Evolutionary conservation across 2,797 vertebrate species (phyloP).

Genomic region (Hyperoplus lanceolatus): DNA sequence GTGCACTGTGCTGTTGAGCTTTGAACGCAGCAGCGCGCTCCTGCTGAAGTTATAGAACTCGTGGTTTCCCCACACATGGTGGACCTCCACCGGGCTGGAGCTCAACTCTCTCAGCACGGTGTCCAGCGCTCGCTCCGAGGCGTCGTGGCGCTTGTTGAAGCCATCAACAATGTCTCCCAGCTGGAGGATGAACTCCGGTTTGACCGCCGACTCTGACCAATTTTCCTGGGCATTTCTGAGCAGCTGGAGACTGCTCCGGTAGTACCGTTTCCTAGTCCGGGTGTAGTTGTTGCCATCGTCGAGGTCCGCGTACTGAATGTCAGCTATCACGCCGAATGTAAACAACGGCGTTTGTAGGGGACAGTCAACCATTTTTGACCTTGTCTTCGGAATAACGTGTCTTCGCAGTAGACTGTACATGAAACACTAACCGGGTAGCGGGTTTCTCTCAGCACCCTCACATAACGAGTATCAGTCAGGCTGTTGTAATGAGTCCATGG

Average conservation of each 20-base stretch:
- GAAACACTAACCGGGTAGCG: not conserved
- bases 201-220: constrained; percentile 81
- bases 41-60: constrained; percentile 96
- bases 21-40: constrained; percentile 77
- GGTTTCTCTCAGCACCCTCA: not conserved
- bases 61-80: constrained; percentile 97
- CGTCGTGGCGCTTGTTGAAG: constrained; percentile 80
- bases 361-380: constrained; percentile 42
- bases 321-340: constrained; percentile 91
- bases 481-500: not conserved
- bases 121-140: constrained; percentile 85
- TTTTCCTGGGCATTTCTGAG: constrained; percentile 81
- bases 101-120: constrained; percentile 84
- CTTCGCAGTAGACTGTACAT: not conserved
- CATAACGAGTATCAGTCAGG: constrained; percentile 32
- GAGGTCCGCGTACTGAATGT: constrained; percentile 93
- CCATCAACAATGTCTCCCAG: constrained; percentile 95
- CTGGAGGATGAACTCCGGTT: constrained; percentile 89
- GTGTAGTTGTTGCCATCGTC: constrained; percentile 89
- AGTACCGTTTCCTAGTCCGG: constrained; percentile 84
- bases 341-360: constrained; percentile 76
- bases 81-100: constrained; percentile 80
- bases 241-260: constrained; percentile 87
- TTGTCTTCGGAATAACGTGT: not conserved
- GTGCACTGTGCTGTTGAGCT: constrained; percentile 84